phyloP scores from a whole-genome alignment of 2,113 vertebrate genomes.

The Ibidorhyncha struthersii region DNA sequence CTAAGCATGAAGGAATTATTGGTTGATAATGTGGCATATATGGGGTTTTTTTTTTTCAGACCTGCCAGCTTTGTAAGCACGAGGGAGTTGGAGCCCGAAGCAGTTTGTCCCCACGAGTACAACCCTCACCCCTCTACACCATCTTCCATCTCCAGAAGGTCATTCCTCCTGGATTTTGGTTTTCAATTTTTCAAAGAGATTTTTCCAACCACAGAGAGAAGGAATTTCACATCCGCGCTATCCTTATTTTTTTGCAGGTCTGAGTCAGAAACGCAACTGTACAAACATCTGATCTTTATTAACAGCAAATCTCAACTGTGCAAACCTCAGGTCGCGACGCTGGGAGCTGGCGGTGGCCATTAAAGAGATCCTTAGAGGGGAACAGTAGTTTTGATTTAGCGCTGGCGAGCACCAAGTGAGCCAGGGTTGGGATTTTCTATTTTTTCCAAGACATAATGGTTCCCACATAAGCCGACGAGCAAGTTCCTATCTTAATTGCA shows the following conservation, averaged over 20 bases:
- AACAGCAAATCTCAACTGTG: constrained; percentile 48
- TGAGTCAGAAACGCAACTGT: constrained; percentile 65
- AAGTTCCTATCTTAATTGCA: constrained; percentile 63
- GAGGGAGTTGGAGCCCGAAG: constrained; percentile 3
- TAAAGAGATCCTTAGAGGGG: constrained; percentile 48
- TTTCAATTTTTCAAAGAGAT: constrained; percentile 29
- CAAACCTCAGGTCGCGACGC: constrained; percentile 38
- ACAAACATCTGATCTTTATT: constrained; percentile 69
- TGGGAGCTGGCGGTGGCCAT: constrained; percentile 34
- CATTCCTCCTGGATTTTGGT: background rate
- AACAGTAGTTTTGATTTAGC: constrained; percentile 60
- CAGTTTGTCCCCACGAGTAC: background rate
- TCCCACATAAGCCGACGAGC: constrained; percentile 21
- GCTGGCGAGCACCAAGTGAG: constrained; percentile 34
- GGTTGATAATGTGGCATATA: constrained; percentile 47
- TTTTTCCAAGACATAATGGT: constrained; percentile 24
- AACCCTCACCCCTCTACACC: background rate
- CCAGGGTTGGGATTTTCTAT: background rate
- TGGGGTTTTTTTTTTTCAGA: background rate
- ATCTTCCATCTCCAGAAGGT: constrained; percentile 20
- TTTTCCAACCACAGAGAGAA: constrained; percentile 45
- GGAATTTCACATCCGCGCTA: constrained; percentile 30
- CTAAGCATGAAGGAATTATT: constrained; percentile 68
- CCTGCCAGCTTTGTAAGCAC: background rate
- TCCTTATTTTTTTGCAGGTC: constrained; percentile 33